A percentile compares a stretch with the other conserved stretches of the same genome.
Conservation (phyloP, 1,140 invertebrate species). For the Microplitis mediator region DNA sequence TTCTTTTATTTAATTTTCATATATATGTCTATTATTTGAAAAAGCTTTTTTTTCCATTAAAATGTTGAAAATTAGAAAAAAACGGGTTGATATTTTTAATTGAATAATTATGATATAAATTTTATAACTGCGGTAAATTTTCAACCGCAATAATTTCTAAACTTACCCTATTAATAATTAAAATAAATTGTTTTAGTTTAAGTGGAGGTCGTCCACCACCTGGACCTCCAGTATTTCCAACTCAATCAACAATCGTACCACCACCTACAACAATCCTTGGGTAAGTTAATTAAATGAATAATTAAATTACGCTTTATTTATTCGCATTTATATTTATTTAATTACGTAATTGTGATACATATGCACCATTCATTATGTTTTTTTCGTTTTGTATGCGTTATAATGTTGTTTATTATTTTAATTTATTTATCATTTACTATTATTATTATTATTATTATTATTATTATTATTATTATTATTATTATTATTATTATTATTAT, state of each 20-base stretch:
- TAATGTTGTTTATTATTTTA: conserved; percentile 6
- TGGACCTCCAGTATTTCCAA: conserved; percentile 59
- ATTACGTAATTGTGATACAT: conserved; percentile 14
- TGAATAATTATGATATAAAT: too few relatives aligned
- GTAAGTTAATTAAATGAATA: conserved; percentile 38
- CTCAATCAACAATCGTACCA: conserved; percentile 51
- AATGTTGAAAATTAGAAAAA: too few relatives aligned
- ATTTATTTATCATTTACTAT: conserved; percentile 24
- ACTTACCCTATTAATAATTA: not conserved
- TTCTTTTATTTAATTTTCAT: too few relatives aligned
- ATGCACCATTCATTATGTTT: not conserved
- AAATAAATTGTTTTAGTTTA: conserved; percentile 36
- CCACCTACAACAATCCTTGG: conserved; percentile 51
- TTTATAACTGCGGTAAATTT: too few relatives aligned
- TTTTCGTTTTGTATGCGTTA: conserved; percentile 20
- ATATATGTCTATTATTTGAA: too few relatives aligned
- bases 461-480: conserved; percentile 7
- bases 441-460: conserved; percentile 21
- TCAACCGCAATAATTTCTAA: too few relatives aligned
- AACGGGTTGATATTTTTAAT: too few relatives aligned
- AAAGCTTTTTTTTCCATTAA: too few relatives aligned
- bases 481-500: not conserved
- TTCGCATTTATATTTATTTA: conserved; percentile 35
- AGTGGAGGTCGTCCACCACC: conserved; percentile 53
- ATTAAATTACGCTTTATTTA: conserved; percentile 9